Percentiles rank a stretch among this genome's conserved stretches.
phyloP scores from a whole-genome alignment of 1,140 invertebrate genomes.

The Drosophila ercepeae region DNA sequence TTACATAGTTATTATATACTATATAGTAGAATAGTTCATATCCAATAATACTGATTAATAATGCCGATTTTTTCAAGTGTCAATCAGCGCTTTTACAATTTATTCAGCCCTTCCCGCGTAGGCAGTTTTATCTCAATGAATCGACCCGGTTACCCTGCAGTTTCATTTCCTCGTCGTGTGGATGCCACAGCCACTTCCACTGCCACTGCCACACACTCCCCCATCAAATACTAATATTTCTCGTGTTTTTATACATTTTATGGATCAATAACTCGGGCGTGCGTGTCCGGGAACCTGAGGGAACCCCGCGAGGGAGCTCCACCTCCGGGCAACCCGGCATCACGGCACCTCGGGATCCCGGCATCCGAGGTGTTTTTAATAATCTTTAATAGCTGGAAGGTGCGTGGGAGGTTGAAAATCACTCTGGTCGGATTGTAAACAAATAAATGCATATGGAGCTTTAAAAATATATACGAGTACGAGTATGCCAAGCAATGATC shows the following conservation, averaged over 20 bases:
- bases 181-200: no score
- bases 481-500: slow-evolving; percentile 11
- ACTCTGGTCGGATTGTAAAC: slow-evolving; percentile 9
- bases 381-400: slow-evolving; percentile 67
- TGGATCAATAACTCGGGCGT: slow-evolving; percentile 75
- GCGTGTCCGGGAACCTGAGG: slow-evolving; percentile 40
- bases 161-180: slow-evolving; percentile 7
- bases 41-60: no score
- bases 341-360: no score
- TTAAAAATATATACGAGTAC: slow-evolving; percentile 64
- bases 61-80: background rate
- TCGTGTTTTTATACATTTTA: slow-evolving; percentile 73
- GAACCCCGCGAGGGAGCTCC: slow-evolving; percentile 2
- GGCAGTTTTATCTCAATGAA: background rate
- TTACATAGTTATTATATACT: no score
- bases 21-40: no score
- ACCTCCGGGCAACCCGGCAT: no score
- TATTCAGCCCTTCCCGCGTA: background rate
- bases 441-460: slow-evolving; percentile 30
- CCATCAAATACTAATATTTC: slow-evolving; percentile 66
- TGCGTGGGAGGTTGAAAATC: slow-evolving; percentile 26
- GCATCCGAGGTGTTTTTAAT: slow-evolving; percentile 76
- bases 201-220: slow-evolving; percentile 19
- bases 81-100: background rate
- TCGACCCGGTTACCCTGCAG: background rate